Evolutionary conservation across 2,888 invertebrate genomes (phyloP).

Genomic region (Drepanosiphum platanoidis): DNA sequence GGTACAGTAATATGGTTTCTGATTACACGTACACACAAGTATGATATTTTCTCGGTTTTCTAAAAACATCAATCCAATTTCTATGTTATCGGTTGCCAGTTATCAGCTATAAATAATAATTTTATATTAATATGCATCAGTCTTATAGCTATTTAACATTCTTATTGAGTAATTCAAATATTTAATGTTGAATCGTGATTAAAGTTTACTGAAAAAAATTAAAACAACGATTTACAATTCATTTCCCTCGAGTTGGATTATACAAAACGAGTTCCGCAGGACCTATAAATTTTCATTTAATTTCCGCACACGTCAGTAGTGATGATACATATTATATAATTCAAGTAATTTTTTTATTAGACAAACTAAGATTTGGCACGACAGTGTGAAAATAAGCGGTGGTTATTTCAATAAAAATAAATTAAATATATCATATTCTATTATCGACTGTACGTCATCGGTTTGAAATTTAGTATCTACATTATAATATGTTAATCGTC

Average conservation of each 20-base stretch:
- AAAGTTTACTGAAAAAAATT: slow-evolving; percentile 29
- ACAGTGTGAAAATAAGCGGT: slow-evolving; percentile 20
- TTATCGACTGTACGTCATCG: slow-evolving; percentile 24
- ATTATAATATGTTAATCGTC: slow-evolving; percentile 3
- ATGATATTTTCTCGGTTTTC: neutral
- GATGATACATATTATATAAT: neutral
- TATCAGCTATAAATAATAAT: slow-evolving; percentile 28
- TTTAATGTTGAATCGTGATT: slow-evolving; percentile 12
- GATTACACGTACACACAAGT: neutral
- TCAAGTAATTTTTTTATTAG: slow-evolving; percentile 12
- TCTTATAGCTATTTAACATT: slow-evolving; percentile 45
- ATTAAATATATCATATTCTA: no score
- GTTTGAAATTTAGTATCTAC: slow-evolving; percentile 24
- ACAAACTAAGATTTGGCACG: slow-evolving; percentile 50
- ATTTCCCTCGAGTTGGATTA: neutral
- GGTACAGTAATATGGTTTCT: neutral
- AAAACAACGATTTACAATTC: slow-evolving; percentile 34
- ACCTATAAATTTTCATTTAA: slow-evolving; percentile 2
- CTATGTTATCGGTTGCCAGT: neutral
- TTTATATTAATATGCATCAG: slow-evolving; percentile 38
- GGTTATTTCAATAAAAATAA: slow-evolving; percentile 10
- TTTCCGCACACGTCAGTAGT: neutral
- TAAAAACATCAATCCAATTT: neutral
- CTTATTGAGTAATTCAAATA: neutral
- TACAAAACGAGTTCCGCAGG: slow-evolving; percentile 45